Conservation (phyloP, 2,888 invertebrate species). For the Apotomis turbidana region DNA sequence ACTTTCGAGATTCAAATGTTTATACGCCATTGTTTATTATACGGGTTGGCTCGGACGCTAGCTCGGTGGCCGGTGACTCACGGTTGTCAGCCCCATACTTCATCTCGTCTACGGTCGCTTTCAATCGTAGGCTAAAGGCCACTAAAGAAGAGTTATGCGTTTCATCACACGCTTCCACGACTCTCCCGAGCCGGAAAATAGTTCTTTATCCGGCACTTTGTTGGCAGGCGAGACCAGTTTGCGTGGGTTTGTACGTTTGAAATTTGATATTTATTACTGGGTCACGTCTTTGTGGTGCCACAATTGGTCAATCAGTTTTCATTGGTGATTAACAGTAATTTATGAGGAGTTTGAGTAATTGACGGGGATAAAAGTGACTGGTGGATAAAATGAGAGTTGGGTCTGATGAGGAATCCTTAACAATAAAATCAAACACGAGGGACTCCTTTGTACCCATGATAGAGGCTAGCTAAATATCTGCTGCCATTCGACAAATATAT, state of each 20-base stretch:
- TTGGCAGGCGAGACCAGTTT: conserved; percentile 16
- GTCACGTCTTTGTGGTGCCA: conserved; percentile 17
- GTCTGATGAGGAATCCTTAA: too few relatives aligned
- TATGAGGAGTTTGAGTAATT: conserved; percentile 27
- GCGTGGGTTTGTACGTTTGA: conserved; percentile 15
- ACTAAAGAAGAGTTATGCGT: conserved; percentile 36
- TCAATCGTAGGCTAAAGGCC: conserved; percentile 34
- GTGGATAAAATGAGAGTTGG: neutral
- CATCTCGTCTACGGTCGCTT: conserved; percentile 43
- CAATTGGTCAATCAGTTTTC: conserved; percentile 30
- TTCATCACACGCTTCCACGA: conserved; percentile 24
- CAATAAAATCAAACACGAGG: too few relatives aligned
- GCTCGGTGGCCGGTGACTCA: conserved; percentile 70
- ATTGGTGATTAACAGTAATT: conserved; percentile 29
- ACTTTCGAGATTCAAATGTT: neutral
- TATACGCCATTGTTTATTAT: conserved; percentile 16
- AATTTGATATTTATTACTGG: conserved; percentile 26
- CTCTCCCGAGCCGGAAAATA: conserved; percentile 16
- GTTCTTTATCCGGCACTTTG: conserved; percentile 29
- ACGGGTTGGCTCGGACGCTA: conserved; percentile 38
- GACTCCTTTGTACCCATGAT: too few relatives aligned
- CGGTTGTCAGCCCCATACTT: conserved; percentile 49
- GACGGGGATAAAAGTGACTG: conserved; percentile 15
- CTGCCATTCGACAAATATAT: too few relatives aligned
- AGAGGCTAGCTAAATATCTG: too few relatives aligned